Conservation (phyloP, 2,888 invertebrate genomes). For the Nephrotoma appendiculata region DNA sequence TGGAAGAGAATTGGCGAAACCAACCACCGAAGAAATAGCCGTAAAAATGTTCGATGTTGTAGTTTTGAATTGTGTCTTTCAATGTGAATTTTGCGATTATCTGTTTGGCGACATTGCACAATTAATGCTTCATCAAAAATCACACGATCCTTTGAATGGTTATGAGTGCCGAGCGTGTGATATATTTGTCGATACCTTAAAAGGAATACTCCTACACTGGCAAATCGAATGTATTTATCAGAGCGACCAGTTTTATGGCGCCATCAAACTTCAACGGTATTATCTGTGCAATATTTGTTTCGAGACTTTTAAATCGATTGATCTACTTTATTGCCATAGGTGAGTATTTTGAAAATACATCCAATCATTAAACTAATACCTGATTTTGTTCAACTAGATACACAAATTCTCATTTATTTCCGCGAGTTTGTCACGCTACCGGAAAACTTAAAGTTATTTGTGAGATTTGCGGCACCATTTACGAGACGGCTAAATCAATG, state of each 20-base stretch:
- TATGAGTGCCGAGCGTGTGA: conserved; percentile 32
- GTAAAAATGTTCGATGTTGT: conserved; percentile 18
- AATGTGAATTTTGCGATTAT: conserved; percentile 46
- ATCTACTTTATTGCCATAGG: conserved; percentile 30
- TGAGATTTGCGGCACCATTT: conserved; percentile 26
- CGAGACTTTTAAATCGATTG: conserved; percentile 23
- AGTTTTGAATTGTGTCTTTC: conserved; percentile 30
- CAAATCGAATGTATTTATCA: conserved; percentile 29
- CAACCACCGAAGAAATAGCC: conserved; percentile 7
- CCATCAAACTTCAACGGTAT: conserved; percentile 19
- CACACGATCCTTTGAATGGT: conserved; percentile 22
- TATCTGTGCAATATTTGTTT: conserved; percentile 32
- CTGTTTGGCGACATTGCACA: conserved; percentile 38
- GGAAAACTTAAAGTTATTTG: conserved; percentile 22
- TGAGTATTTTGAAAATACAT: conserved; percentile 13
- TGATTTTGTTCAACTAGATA: conserved; percentile 18
- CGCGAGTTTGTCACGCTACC: conserved; percentile 20
- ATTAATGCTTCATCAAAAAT: conserved; percentile 27
- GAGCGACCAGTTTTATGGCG: background rate
- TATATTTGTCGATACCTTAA: conserved; percentile 34
- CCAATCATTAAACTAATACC: background rate
- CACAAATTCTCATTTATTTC: conserved; percentile 26
- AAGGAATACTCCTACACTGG: conserved; percentile 40
- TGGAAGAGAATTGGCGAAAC: background rate
- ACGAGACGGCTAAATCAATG: conserved; percentile 22